phyloP scores from a whole-genome alignment of 2,888 invertebrate genomes.

The Alitta virens region DNA sequence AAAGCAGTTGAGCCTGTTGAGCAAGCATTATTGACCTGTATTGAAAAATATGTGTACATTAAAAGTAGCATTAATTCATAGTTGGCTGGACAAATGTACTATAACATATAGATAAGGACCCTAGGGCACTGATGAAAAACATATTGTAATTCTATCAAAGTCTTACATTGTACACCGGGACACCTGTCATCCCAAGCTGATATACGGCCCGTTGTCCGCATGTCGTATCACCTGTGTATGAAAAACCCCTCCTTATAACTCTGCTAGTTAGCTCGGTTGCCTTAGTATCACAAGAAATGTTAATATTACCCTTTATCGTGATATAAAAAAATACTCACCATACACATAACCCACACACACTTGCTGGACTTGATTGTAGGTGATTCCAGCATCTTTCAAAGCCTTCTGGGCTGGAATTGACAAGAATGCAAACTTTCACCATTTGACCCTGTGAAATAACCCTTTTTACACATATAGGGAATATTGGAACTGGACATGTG shows the following conservation, averaged over 20 bases:
- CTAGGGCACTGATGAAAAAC: no score
- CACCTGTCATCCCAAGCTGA: slow-evolving; percentile 91
- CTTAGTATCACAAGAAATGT: background rate
- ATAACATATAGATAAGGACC: no score
- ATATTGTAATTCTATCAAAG: no score
- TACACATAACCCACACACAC: slow-evolving; percentile 89
- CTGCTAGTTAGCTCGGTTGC: no score
- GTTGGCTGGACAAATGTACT: no score
- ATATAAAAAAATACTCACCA: slow-evolving; percentile 59
- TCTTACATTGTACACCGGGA: slow-evolving; percentile 86
- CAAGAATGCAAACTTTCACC: no score
- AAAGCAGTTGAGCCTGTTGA: slow-evolving; percentile 94
- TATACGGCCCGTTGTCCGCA: slow-evolving; percentile 93
- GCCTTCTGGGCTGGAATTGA: slow-evolving; percentile 9
- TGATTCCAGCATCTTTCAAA: slow-evolving; percentile 73
- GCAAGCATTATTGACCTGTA: slow-evolving; percentile 88
- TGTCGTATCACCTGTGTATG: slow-evolving; percentile 77
- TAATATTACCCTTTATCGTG: background rate
- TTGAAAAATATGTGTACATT: background rate
- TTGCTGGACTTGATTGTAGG: slow-evolving; percentile 75
- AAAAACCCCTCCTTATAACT: no score
- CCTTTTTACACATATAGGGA: no score
- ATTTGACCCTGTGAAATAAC: no score
- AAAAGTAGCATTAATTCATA: no score
- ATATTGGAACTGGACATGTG: no score